phyloP scores from a whole-genome alignment of 1,140 invertebrate species.

The Saccostrea echinata region DNA sequence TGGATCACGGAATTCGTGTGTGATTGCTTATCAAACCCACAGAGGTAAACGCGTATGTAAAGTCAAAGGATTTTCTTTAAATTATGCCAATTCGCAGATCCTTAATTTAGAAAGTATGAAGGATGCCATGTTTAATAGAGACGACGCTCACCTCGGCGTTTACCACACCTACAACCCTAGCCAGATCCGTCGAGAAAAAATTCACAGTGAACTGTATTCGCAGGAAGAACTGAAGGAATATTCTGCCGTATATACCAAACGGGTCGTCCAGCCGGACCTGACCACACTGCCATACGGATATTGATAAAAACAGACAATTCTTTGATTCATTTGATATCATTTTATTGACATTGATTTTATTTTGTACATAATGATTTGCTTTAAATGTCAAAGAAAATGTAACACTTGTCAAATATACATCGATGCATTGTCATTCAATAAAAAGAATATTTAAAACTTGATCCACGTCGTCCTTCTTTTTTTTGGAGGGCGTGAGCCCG shows the following conservation, averaged over 20 bases:
- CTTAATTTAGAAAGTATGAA: slow-evolving; percentile 47
- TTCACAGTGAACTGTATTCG: slow-evolving; percentile 37
- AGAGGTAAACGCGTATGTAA: slow-evolving; percentile 47
- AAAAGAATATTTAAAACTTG: too few species aligned
- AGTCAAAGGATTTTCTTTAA: slow-evolving; percentile 45
- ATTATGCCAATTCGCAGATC: slow-evolving; percentile 12
- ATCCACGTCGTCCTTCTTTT: slow-evolving; percentile 22
- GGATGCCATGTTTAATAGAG: slow-evolving; percentile 17
- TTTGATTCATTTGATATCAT: too few species aligned
- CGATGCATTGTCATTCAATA: too few species aligned
- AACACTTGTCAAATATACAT: too few species aligned
- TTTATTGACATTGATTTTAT: slow-evolving; percentile 43
- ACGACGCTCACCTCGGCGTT: not conserved
- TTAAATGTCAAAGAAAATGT: not conserved
- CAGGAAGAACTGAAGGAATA: slow-evolving; percentile 43
- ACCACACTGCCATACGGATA: slow-evolving; percentile 42
- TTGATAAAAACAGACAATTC: slow-evolving; percentile 13
- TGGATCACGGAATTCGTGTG: slow-evolving; percentile 55
- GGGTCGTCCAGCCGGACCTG: not conserved
- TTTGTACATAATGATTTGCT: not conserved
- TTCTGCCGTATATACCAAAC: slow-evolving; percentile 48
- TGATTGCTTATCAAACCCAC: slow-evolving; percentile 38
- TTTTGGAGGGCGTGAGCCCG: not conserved
- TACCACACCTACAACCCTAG: not conserved
- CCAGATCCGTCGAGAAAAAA: slow-evolving; percentile 44